phyloP scores from a whole-genome alignment of 1,140 invertebrate genomes.

The Cylas formicarius region DNA sequence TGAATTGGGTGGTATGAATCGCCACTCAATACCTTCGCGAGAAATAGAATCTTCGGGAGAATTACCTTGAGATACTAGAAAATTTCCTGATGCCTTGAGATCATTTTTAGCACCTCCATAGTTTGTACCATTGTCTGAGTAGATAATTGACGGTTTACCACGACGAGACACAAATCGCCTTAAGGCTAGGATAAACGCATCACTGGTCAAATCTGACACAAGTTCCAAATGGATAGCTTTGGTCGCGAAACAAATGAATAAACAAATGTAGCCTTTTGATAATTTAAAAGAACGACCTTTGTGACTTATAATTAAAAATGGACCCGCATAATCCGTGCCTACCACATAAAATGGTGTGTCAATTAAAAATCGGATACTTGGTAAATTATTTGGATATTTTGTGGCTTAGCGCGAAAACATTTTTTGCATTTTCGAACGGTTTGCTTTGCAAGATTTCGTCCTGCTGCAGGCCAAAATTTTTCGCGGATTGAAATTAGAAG shows the following conservation, averaged over 20 bases:
- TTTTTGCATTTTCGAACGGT: slow-evolving; percentile 1
- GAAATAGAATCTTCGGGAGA: background rate
- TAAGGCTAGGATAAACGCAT: slow-evolving; percentile 31
- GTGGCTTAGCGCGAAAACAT: background rate
- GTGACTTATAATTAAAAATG: background rate
- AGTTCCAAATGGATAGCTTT: slow-evolving; percentile 37
- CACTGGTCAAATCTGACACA: slow-evolving; percentile 28
- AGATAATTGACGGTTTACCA: slow-evolving; percentile 15
- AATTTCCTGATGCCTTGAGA: slow-evolving; percentile 13
- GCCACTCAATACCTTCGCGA: background rate
- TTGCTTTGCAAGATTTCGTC: background rate
- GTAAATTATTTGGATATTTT: too few relatives aligned
- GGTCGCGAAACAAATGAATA: slow-evolving; percentile 4
- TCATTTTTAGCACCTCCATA: slow-evolving; percentile 26
- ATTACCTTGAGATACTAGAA: background rate
- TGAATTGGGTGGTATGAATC: slow-evolving; percentile 29
- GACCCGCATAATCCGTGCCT: background rate
- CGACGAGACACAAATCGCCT: slow-evolving; percentile 30
- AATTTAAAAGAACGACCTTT: slow-evolving; percentile 7
- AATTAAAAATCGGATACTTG: too few relatives aligned
- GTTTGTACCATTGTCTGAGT: slow-evolving; percentile 27
- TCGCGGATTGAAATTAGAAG: background rate
- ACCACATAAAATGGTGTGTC: too few relatives aligned
- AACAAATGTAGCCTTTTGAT: background rate
- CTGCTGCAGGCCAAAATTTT: background rate